Evolutionary conservation across 2,888 invertebrate genomes (phyloP).

Genomic region (Lasius fuliginosus): DNA sequence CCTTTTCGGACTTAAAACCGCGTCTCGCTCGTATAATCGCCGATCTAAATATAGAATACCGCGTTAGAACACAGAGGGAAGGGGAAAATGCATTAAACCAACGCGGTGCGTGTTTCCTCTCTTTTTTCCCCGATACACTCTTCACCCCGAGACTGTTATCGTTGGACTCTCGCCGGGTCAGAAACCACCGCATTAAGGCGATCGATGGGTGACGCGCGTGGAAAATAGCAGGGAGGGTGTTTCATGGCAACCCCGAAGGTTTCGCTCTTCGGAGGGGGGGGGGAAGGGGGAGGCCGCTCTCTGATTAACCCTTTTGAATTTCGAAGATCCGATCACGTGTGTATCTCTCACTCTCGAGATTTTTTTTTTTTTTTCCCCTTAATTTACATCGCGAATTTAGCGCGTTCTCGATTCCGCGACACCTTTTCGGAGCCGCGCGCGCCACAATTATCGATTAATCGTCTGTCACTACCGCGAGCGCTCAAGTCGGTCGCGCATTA

Average conservation of each 20-base stretch:
- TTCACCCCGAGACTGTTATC: neutral
- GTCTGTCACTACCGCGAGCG: conserved; percentile 41
- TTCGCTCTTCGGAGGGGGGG: conserved; percentile 36
- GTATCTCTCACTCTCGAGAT: neutral
- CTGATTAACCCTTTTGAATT: conserved; percentile 15
- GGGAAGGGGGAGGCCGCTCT: no score
- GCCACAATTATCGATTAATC: conserved; percentile 48
- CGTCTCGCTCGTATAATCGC: neutral
- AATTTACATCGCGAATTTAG: neutral
- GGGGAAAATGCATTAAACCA: neutral
- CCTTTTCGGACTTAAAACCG: neutral
- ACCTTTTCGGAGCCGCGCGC: conserved; percentile 3
- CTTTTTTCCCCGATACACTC: neutral
- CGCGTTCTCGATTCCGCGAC: neutral
- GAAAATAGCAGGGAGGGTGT: conserved; percentile 52
- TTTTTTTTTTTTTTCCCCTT: neutral
- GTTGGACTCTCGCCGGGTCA: neutral
- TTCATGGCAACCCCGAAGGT: conserved; percentile 62
- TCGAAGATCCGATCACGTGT: neutral
- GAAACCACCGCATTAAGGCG: conserved; percentile 6
- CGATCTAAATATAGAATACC: conserved; percentile 1
- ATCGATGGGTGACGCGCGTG: conserved; percentile 51
- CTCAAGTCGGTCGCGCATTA: conserved; percentile 53
- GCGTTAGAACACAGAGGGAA: no score
- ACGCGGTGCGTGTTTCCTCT: neutral